Evolutionary conservation across 2,888 invertebrate genomes (phyloP), one percentile per base, ranked within the genome.

Genomic region (Pantelozetes paolii): DNA sequence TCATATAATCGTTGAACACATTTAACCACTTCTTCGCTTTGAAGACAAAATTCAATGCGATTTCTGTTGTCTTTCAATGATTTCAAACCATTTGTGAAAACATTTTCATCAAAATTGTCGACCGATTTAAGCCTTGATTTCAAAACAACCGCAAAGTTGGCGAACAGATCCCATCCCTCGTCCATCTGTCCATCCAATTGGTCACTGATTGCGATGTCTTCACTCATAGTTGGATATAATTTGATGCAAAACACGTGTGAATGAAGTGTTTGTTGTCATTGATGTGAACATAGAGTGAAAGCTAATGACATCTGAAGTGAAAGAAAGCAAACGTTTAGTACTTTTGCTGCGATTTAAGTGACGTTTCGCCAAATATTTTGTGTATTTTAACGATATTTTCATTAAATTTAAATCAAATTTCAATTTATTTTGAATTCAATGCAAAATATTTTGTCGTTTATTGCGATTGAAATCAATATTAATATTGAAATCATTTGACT

Each of bases 151-250:
- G 28, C 69, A 45, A 69, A 69, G 5, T 45, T 69, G 26, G 42
- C 18, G 15, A 45, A 69, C n/a, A 45, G 69, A 45, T 69, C 23
- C 69, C 69, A 69, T 23, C 69, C 69, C 28, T 69, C 69, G 26
- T 69, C 69, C 18, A 69, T 18, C 6, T 2, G 45, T n/a, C n/a
- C n/a, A n/a, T n/a, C n/a, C n/a, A n/a, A n/a, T 2, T 45, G 11
- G 18, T 2, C 18, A 15, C 2, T 45, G 18, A 45, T 6, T 15
- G 36, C 5, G 6, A 45, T 45, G 45, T 45, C 18, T 45, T 45
- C 45, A 45, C 45, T 11, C 45, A 45, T 45, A 15, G n/a, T n/a
- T n/a, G n/a, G n/a, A n/a, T n/a, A n/a, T n/a, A n/a, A n/a, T n/a
- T n/a, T n/a, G 5, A 9, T 36, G 36, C 9, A 36, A 36, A 36